Conservation (phyloP, 2,888 invertebrate genomes). For the Leptopilina myrica region DNA sequence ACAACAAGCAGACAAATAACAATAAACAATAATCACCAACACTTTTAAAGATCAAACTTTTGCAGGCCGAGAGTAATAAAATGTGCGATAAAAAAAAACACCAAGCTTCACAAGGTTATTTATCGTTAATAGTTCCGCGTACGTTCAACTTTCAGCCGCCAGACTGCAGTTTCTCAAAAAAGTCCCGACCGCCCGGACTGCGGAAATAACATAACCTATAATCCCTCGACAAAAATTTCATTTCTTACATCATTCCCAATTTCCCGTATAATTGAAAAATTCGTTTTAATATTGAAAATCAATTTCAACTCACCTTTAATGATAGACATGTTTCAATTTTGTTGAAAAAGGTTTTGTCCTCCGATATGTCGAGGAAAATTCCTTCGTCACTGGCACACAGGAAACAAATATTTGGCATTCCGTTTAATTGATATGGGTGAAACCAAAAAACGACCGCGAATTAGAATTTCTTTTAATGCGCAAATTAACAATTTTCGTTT, state of each 20-base stretch:
- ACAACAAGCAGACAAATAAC: background rate
- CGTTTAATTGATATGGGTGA: background rate
- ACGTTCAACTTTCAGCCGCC: slow-evolving; percentile 34
- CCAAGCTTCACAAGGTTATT: slow-evolving; percentile 34
- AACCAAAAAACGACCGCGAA: background rate
- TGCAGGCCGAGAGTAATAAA: slow-evolving; percentile 1
- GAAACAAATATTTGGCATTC: slow-evolving; percentile 68
- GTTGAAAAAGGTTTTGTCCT: slow-evolving; percentile 59
- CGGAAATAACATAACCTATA: slow-evolving; percentile 35
- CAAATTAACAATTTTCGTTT: background rate
- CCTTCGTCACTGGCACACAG: slow-evolving; percentile 73
- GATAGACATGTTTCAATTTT: slow-evolving; percentile 67
- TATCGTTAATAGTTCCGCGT: slow-evolving; percentile 13
- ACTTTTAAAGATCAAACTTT: background rate
- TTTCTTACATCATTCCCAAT: background rate
- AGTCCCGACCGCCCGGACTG: background rate
- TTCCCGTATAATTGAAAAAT: too few relatives aligned
- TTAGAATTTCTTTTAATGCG: background rate
- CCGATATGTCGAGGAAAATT: slow-evolving; percentile 68
- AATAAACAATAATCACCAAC: background rate
- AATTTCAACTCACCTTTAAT: slow-evolving; percentile 60
- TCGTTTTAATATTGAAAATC: slow-evolving; percentile 23
- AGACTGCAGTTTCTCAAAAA: slow-evolving; percentile 3
- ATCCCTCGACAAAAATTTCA: background rate
- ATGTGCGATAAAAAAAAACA: slow-evolving; percentile 3